Percentiles rank a stretch among this genome's conserved stretches.
Conservation (phyloP, 1,140 invertebrate species). For the Eueides isabella region DNA sequence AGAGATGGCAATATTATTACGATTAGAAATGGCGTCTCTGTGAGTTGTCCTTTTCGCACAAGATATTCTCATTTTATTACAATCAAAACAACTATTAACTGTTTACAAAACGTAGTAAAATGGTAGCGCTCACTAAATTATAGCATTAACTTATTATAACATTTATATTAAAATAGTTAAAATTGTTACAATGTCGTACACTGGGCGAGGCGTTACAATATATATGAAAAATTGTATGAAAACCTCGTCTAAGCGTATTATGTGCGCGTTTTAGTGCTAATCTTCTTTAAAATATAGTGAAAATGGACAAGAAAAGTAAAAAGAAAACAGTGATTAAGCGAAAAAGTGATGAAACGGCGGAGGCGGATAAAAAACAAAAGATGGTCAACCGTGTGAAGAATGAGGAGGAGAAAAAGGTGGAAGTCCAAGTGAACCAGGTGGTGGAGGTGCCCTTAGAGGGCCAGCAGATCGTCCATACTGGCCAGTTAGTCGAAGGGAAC, state of each 20-base stretch:
- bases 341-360: constrained; percentile 72
- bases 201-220: constrained; percentile 55
- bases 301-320: constrained; percentile 81
- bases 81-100: constrained; percentile 56
- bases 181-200: constrained; percentile 51
- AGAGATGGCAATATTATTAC: constrained; percentile 31
- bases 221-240: constrained; percentile 44
- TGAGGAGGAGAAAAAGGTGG: constrained; percentile 69
- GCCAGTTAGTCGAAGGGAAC: constrained; percentile 73
- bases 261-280: constrained; percentile 47
- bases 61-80: constrained; percentile 57
- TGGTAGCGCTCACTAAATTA: constrained; percentile 30
- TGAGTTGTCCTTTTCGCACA: constrained; percentile 79
- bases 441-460: constrained; percentile 74
- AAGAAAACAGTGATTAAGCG: constrained; percentile 79
- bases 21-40: constrained; percentile 73
- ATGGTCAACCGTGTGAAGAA: constrained; percentile 69
- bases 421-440: constrained; percentile 69
- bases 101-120: constrained; percentile 44
- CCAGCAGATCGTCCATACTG: constrained; percentile 76
- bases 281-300: constrained; percentile 40
- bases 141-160: constrained; percentile 33
- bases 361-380: constrained; percentile 68
- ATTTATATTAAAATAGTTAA: constrained; percentile 32
- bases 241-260: constrained; percentile 43